phyloP scores from a whole-genome alignment of 2,888 invertebrate species.

The Lasioglossum calceatum region DNA sequence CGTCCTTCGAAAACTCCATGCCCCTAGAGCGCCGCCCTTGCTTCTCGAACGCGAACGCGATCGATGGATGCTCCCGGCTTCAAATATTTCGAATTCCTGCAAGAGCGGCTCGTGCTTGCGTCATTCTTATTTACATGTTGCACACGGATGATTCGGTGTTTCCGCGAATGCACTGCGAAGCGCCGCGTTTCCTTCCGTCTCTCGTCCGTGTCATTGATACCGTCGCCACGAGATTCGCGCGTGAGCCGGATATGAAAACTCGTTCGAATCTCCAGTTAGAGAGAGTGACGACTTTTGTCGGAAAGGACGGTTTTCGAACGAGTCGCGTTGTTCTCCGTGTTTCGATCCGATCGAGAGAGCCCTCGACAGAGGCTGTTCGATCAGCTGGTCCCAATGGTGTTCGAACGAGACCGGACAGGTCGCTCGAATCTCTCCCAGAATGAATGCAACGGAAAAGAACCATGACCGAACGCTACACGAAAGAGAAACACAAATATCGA shows the following conservation, averaged over 20 bases:
- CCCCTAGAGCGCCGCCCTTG: not conserved
- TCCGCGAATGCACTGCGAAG: not conserved
- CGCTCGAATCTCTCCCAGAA: not conserved
- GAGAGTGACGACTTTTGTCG: no score
- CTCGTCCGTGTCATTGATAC: no score
- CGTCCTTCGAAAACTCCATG: not conserved
- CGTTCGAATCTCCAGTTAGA: not conserved
- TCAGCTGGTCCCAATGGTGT: not conserved
- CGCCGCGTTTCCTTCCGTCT: not conserved
- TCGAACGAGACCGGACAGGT: not conserved
- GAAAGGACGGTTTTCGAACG: not conserved
- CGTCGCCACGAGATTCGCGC: not conserved
- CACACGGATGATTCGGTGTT: not conserved
- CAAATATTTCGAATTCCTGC: conserved; percentile 3
- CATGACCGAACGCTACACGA: not conserved
- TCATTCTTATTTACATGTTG: conserved; percentile 21
- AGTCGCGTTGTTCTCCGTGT: not conserved
- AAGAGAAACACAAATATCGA: not conserved
- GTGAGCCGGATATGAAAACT: not conserved
- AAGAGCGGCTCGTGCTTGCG: conserved; percentile 12
- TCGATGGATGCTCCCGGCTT: no score
- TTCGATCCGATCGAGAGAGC: not conserved
- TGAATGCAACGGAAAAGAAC: not conserved
- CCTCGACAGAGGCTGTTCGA: not conserved
- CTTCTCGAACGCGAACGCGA: not conserved